These are phyloP conservation scores for Paradisaea rubra DNA, from an alignment of 2,113 vertebrate species.

Conservation along the genomic window DNA sequence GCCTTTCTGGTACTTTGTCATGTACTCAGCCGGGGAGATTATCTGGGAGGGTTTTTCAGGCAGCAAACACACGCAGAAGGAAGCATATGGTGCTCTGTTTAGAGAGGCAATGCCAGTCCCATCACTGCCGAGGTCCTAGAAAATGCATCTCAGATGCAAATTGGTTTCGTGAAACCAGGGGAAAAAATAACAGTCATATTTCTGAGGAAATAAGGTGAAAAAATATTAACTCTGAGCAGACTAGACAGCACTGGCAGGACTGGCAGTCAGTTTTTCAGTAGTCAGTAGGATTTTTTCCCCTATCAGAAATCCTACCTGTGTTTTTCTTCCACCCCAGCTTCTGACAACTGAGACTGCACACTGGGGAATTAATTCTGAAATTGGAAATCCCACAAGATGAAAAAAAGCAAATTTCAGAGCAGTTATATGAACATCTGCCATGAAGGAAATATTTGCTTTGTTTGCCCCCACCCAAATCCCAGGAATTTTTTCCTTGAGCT, in stretches of 20 bases:
- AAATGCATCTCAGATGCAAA: background rate
- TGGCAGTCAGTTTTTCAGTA: background rate
- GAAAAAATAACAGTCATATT: background rate
- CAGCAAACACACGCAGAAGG: background rate
- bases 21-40: background rate
- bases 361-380: background rate
- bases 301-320: background rate
- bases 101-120: background rate
- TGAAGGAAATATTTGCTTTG: background rate
- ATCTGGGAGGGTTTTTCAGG: slow-evolving; percentile 1
- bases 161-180: background rate
- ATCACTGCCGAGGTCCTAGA: background rate
- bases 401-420: slow-evolving; percentile 36
- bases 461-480: background rate
- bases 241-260: background rate
- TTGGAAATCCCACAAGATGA: background rate
- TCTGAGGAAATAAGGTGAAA: background rate
- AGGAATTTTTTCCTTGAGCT: background rate
- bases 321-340: background rate
- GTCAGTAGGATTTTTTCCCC: background rate
- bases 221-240: background rate
- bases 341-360: background rate
- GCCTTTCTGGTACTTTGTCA: background rate
- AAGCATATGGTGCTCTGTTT: background rate
- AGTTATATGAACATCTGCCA: background rate